Evolutionary conservation across 2,797 vertebrate species (phyloP).

Genomic region (Spheniscus humboldti): DNA sequence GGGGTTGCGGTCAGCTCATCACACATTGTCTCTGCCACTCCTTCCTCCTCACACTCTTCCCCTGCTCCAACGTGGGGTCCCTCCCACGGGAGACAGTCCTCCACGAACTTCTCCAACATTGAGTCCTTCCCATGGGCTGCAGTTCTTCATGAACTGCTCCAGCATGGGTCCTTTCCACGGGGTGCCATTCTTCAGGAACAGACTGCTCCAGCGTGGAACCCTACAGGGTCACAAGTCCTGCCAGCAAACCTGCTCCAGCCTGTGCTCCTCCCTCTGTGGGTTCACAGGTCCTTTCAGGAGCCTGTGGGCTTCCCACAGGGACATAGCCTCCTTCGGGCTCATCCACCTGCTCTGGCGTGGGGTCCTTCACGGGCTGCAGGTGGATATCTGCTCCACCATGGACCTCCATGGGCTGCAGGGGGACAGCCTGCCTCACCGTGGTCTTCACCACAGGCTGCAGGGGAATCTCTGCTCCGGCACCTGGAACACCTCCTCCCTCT

Average conservation of each 20-base stretch:
- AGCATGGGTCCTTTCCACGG: no score
- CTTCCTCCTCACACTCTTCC: not conserved
- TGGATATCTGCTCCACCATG: not conserved
- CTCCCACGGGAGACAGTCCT: no score
- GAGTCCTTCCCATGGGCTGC: no score
- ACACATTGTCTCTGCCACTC: not conserved
- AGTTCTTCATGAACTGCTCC: no score
- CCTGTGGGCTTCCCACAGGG: fast-evolving
- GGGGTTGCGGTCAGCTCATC: not conserved
- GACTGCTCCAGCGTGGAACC: no score
- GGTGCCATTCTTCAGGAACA: no score
- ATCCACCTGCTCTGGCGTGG: not conserved
- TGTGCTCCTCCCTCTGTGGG: not conserved
- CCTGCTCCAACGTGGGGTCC: not conserved
- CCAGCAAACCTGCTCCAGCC: not conserved
- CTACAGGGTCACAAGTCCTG: not conserved
- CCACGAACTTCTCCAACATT: no score
- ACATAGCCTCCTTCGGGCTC: not conserved
- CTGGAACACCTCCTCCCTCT: not conserved
- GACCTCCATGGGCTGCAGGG: not conserved
- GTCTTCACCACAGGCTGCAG: not conserved
- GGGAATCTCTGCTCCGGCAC: not conserved
- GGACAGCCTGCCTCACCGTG: not conserved
- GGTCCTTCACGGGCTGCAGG: not conserved
- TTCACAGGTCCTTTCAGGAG: not conserved